These are phyloP conservation scores for Pediacus dermestoides DNA, from an alignment of 2,888 invertebrate genomes.

Conservation along the genomic window DNA sequence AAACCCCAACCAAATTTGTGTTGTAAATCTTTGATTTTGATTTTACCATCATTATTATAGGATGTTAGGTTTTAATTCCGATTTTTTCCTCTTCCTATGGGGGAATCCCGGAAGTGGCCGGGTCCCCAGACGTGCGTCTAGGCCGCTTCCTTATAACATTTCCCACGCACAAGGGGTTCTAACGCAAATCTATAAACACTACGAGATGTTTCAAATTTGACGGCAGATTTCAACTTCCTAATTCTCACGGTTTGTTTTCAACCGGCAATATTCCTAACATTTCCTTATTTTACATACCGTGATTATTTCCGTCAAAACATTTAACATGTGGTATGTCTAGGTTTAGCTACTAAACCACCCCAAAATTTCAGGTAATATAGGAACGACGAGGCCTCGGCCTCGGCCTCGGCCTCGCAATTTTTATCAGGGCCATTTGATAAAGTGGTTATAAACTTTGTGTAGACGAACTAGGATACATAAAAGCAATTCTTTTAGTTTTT, in stretches of 20 bases:
- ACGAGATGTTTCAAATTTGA: conserved; percentile 26
- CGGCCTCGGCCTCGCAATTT: no score
- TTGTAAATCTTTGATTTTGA: neutral
- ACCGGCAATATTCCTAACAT: conserved; percentile 14
- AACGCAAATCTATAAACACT: conserved; percentile 23
- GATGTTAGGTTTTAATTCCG: conserved; percentile 3
- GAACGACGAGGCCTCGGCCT: no score
- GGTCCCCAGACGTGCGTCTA: conserved; percentile 36
- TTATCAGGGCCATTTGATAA: conserved; percentile 5
- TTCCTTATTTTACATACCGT: conserved; percentile 20
- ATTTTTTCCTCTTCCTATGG: no score
- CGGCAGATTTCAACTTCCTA: conserved; percentile 24
- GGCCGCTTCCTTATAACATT: conserved; percentile 34
- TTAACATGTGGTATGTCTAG: conserved; percentile 3
- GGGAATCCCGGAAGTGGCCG: conserved; percentile 38
- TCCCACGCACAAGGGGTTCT: conserved; percentile 31
- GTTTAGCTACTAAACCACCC: no score
- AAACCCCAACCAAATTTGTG: no score
- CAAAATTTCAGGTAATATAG: no score
- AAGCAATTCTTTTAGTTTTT: conserved; percentile 27
- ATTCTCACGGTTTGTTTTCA: conserved; percentile 29
- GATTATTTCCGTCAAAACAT: conserved; percentile 16
- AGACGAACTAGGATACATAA: conserved; percentile 19
- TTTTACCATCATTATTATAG: conserved; percentile 1
- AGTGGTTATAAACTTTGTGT: conserved; percentile 20